A percentile compares a stretch with the other conserved stretches of the same genome.
phyloP scores from a whole-genome alignment of 2,797 vertebrate genomes.

The Brachyrhaphis roseni region DNA sequence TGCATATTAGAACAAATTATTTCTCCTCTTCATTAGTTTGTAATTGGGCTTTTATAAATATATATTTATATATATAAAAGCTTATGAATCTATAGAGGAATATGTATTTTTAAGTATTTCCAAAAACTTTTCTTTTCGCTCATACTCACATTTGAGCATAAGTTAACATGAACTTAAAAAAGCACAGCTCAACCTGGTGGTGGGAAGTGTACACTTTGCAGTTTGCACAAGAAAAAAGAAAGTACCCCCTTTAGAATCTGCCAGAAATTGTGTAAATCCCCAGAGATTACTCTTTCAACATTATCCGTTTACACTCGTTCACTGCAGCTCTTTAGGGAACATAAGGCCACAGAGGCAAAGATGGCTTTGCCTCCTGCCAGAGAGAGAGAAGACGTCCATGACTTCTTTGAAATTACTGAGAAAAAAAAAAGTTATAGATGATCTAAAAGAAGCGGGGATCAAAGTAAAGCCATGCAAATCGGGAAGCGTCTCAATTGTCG shows the following conservation, averaged over 20 bases:
- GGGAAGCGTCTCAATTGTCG: slow-evolving; percentile 15
- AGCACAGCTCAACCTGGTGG: not conserved
- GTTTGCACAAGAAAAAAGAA: slow-evolving; percentile 4
- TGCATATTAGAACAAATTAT: not conserved
- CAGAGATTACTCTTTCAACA: slow-evolving; percentile 7
- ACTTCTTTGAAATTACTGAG: slow-evolving; percentile 15
- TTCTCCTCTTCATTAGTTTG: not conserved
- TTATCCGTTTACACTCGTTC: slow-evolving; percentile 14
- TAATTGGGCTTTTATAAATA: not conserved
- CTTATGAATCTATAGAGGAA: not conserved
- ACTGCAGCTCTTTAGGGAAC: slow-evolving; percentile 2
- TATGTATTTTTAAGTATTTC: not conserved
- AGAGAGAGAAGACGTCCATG: not conserved
- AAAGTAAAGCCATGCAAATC: slow-evolving; percentile 45
- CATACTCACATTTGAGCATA: not conserved
- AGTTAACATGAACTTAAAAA: not conserved
- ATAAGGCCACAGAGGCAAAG: slow-evolving; percentile 18
- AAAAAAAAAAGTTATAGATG: slow-evolving; percentile 16
- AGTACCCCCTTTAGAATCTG: slow-evolving; percentile 10
- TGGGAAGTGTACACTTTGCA: not conserved
- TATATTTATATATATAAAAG: too few species aligned
- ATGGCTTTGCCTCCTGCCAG: slow-evolving; percentile 26
- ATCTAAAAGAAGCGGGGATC: slow-evolving; percentile 32
- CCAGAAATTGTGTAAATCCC: not conserved
- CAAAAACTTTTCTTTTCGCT: not conserved